Conservation (phyloP, 2,888 invertebrate species). For the Drosophila macrospina region DNA sequence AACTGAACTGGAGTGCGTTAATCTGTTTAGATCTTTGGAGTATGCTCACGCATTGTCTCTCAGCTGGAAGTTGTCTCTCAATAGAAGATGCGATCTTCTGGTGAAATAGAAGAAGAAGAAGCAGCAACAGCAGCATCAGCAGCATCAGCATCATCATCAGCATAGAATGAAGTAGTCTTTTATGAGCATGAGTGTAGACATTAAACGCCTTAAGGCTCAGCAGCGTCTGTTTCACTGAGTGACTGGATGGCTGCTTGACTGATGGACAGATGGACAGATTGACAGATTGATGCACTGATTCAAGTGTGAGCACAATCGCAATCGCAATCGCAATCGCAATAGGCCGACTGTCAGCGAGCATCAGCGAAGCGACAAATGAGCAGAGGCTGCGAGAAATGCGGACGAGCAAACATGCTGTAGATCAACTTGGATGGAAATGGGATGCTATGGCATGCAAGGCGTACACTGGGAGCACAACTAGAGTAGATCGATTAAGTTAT, state of each 20-base stretch:
- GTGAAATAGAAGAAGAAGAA: neutral
- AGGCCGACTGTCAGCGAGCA: slow-evolving; percentile 56
- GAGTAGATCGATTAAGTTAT: neutral
- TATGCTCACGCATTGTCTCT: slow-evolving; percentile 18
- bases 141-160: neutral
- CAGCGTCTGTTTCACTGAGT: slow-evolving; percentile 10
- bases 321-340: slow-evolving; percentile 34
- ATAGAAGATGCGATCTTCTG: slow-evolving; percentile 8
- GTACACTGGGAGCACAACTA: slow-evolving; percentile 5
- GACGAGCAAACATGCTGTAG: slow-evolving; percentile 62
- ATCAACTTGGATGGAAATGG: slow-evolving; percentile 51
- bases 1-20: slow-evolving; percentile 18
- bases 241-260: slow-evolving; percentile 16
- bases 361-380: slow-evolving; percentile 77
- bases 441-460: slow-evolving; percentile 21
- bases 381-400: slow-evolving; percentile 58
- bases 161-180: slow-evolving; percentile 8
- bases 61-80: slow-evolving; percentile 16
- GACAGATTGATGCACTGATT: slow-evolving; percentile 64
- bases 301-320: slow-evolving; percentile 60
- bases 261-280: slow-evolving; percentile 38
- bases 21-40: slow-evolving; percentile 30
- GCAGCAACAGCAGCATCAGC: neutral
- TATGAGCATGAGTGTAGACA: slow-evolving; percentile 20
- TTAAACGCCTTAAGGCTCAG: slow-evolving; percentile 17